Base-by-base conservation (phyloP, 2,797 vertebrate species). In the Tangara arthus region DNA sequence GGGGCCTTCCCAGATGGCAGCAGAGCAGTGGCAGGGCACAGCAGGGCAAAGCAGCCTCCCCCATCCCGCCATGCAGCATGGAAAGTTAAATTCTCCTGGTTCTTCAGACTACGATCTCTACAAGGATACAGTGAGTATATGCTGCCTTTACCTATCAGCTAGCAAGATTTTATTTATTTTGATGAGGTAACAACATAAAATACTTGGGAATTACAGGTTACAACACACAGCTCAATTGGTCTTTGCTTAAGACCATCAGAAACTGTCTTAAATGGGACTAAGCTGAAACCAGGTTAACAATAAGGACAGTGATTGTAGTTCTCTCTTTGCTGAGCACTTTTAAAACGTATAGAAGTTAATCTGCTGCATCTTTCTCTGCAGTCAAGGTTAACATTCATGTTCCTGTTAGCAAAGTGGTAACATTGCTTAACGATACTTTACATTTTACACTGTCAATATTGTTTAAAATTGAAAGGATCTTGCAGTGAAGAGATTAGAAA, bases 61-160 rank as follows among this genome's bases (percentile, higher is more conserved):
- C 49, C 14, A 24, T 34, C 37, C 23, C 30, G 10, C 30, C 1
- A 2, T 1, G 12, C 1, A 1, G 32, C 8, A 7, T 2, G 5
- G 56, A 64, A 70, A 63, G 17, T 4, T 4, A 27, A 44, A 1
- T 32, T 34, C 27, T 59, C 21, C 61, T 27, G 15, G 10, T 57
- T 84, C 32, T 88, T 34, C 46, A 2, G 4, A 13, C 60, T 52
- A 2, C 5, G 26, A 15, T 75, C 4, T 28, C 9, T 21, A 19
- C 0, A 0, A 47, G 42, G 26, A 30, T 24, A 39, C 50, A 42
- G 18, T 3, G 9, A 53, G 20, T 68, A 63, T 17, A 26, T 15
- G 11, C 44, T 47, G 26, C 26, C n/a, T 41, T 76, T 20, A 37
- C 26, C 27, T 8, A 61, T 37, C 24, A 34, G 78, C 42, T 55